Percentiles rank a stretch among this genome's conserved stretches.
phyloP scores from a whole-genome alignment of 2,888 invertebrate genomes.

The Chalcis sispes region DNA sequence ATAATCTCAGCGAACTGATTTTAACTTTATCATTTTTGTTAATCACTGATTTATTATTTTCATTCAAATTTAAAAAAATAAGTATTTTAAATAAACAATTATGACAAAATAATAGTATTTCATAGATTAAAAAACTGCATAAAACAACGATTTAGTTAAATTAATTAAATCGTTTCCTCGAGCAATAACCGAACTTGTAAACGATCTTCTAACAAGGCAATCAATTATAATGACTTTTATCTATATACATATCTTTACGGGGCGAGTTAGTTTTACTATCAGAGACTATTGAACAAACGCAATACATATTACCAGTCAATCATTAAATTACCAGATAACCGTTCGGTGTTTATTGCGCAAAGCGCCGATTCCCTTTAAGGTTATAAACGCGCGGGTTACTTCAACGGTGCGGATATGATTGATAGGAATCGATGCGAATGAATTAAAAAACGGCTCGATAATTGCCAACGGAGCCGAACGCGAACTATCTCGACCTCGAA shows the following conservation, averaged over 20 bases:
- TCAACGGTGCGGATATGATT: slow-evolving; percentile 19
- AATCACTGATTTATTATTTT: background rate
- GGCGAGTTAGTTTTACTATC: slow-evolving; percentile 27
- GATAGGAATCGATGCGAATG: slow-evolving; percentile 30
- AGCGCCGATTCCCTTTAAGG: background rate
- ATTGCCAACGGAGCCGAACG: background rate
- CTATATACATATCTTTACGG: slow-evolving; percentile 35
- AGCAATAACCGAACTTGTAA: slow-evolving; percentile 39
- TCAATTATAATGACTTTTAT: slow-evolving; percentile 45
- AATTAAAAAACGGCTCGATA: slow-evolving; percentile 39
- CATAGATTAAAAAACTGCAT: slow-evolving; percentile 6
- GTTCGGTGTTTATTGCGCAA: slow-evolving; percentile 24
- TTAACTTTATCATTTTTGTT: background rate
- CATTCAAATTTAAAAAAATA: background rate
- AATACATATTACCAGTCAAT: slow-evolving; percentile 33
- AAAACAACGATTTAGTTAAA: slow-evolving; percentile 8
- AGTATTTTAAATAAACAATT: too few species aligned
- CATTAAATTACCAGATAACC: slow-evolving; percentile 40
- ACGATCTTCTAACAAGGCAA: slow-evolving; percentile 46
- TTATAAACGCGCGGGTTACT: slow-evolving; percentile 8
- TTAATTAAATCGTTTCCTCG: slow-evolving; percentile 16
- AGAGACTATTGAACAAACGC: slow-evolving; percentile 18
- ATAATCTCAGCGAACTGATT: background rate
- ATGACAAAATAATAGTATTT: background rate
- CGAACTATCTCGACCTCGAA: slow-evolving; percentile 29